Evolutionary conservation across 1,140 invertebrate species (phyloP).

Genomic region (Zaprionus inermis): DNA sequence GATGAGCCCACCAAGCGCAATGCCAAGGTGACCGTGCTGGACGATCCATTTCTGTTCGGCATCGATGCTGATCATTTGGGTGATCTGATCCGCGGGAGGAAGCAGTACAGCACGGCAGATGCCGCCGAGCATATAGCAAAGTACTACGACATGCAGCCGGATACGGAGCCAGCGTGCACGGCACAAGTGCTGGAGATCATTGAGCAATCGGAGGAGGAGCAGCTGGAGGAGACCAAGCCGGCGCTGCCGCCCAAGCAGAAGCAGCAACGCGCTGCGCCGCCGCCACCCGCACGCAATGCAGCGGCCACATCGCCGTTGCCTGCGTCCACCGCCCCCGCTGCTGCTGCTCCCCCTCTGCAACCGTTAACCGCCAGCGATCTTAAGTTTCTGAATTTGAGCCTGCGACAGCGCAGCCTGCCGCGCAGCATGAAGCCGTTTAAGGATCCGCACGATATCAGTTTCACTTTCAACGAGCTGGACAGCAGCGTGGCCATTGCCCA

Average conservation of each 20-base stretch:
- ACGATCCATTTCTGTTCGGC: slow-evolving; percentile 83
- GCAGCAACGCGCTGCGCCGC: slow-evolving; percentile 57
- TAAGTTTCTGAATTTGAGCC: slow-evolving; percentile 80
- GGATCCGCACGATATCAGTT: slow-evolving; percentile 83
- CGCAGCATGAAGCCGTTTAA: slow-evolving; percentile 81
- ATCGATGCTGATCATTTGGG: slow-evolving; percentile 81
- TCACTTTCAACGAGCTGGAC: slow-evolving; percentile 79
- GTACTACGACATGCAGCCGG: slow-evolving; percentile 58
- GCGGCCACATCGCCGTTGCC: background rate
- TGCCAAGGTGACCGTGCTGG: slow-evolving; percentile 78
- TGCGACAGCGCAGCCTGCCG: slow-evolving; percentile 78
- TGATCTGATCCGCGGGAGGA: slow-evolving; percentile 58
- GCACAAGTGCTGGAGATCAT: slow-evolving; percentile 73
- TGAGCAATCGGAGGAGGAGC: slow-evolving; percentile 59
- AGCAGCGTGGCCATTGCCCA: slow-evolving; percentile 4
- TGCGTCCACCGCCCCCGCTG: slow-evolving; percentile 1
- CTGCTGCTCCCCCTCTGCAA: slow-evolving; percentile 35
- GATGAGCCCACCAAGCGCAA: slow-evolving; percentile 69
- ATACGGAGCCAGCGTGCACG: slow-evolving; percentile 25
- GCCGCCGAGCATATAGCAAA: slow-evolving; percentile 65
- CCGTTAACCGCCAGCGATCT: slow-evolving; percentile 78
- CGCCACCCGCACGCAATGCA: slow-evolving; percentile 48
- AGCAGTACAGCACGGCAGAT: slow-evolving; percentile 61
- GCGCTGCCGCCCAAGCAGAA: slow-evolving; percentile 77
- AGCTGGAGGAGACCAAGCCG: slow-evolving; percentile 57